phyloP scores from a whole-genome alignment of 2,797 vertebrate species.

The Sciurus vulgaris region DNA sequence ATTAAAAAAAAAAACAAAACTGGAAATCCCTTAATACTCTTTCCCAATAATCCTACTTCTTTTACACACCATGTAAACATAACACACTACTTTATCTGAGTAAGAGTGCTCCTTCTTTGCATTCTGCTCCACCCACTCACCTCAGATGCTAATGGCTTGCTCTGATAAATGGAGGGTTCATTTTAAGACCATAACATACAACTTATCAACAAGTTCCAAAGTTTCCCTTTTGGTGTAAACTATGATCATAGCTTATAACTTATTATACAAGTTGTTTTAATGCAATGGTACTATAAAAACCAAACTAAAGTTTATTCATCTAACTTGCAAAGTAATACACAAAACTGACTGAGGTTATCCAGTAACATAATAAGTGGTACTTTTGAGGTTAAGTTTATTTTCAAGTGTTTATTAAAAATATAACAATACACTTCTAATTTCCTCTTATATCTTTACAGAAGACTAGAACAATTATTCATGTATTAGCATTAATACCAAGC shows the following conservation, averaged over 20 bases:
- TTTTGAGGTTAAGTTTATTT: constrained; percentile 65
- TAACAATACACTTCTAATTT: constrained; percentile 50
- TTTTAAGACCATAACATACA: constrained; percentile 4
- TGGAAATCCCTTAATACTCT: background rate
- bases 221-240: constrained; percentile 20
- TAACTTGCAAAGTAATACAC: constrained; percentile 50
- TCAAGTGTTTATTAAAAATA: constrained; percentile 68
- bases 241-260: constrained; percentile 21
- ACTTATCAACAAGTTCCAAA: constrained; percentile 26
- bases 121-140: background rate
- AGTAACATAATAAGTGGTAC: constrained; percentile 6
- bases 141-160: background rate
- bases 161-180: constrained; percentile 57
- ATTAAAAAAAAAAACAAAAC: background rate
- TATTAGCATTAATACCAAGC: constrained; percentile 54
- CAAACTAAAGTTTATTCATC: background rate
- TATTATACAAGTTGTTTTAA: constrained; percentile 48
- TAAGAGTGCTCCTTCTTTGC: background rate
- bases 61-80: background rate
- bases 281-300: background rate
- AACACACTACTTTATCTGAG: background rate
- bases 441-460: constrained; percentile 41
- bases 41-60: background rate
- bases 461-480: constrained; percentile 47
- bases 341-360: background rate